Evolutionary conservation across 2,113 vertebrate species (phyloP).

Genomic region (Meleagris gallopavo): DNA sequence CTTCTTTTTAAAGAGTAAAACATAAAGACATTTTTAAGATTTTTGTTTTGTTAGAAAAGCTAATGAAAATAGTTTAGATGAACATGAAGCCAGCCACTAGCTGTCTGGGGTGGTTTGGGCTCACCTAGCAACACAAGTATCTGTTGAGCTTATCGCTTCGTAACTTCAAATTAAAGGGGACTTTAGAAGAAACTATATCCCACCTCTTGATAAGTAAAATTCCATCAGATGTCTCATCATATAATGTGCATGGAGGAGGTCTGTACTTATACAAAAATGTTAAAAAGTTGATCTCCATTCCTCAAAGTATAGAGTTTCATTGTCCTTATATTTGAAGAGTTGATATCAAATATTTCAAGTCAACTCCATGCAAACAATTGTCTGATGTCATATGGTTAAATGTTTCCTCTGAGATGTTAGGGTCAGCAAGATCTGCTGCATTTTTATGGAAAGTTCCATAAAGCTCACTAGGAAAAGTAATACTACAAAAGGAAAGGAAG

Average conservation of each 20-base stretch:
- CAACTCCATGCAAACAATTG: not conserved
- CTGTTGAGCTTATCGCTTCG: not conserved
- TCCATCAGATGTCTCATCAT: not conserved
- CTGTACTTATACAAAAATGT: not conserved
- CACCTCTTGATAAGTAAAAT: not conserved
- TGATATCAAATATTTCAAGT: not conserved
- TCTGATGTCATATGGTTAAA: no score
- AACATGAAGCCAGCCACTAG: not conserved
- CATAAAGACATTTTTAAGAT: conserved; percentile 3
- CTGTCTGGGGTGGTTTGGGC: not conserved
- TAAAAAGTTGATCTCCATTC: not conserved
- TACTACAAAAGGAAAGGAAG: no score
- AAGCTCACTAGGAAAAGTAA: not conserved
- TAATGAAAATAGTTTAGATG: conserved; percentile 62
- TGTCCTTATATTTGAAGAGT: not conserved
- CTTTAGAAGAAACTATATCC: not conserved
- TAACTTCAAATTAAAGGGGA: not conserved
- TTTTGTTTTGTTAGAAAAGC: conserved; percentile 35
- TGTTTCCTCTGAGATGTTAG: no score
- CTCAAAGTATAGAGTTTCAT: not conserved
- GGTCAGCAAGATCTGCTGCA: no score
- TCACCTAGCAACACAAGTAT: not conserved
- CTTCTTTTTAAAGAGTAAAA: conserved; percentile 33
- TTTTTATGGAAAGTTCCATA: not conserved
- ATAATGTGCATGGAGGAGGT: fast-evolving